A percentile compares a stretch with the other conserved stretches of the same genome.
Evolutionary conservation across 37 sponge, comb jelly and placozoan genomes (phyloP).

Genomic region (Agelas oroides): DNA sequence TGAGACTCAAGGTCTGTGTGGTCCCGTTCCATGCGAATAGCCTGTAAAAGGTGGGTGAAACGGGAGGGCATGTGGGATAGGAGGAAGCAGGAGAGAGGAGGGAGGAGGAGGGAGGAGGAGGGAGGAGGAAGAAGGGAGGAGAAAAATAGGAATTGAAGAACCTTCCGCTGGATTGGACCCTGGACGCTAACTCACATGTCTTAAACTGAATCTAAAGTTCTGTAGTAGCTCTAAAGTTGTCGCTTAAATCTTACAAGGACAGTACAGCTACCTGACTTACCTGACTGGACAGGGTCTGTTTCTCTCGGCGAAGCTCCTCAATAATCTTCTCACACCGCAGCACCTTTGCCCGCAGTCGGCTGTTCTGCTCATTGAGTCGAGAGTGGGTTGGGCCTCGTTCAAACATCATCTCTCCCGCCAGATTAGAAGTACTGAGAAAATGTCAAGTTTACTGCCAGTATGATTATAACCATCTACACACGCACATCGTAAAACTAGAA

Average conservation of each 20-base stretch:
- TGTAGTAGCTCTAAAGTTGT: background rate
- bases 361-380: background rate
- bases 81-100: background rate
- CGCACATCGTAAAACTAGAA: no score
- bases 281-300: background rate
- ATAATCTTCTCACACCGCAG: background rate
- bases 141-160: no score
- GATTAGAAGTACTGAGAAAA: constrained; percentile 8
- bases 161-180: no score
- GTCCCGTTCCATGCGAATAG: constrained; percentile 2
- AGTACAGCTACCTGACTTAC: no score
- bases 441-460: no score
- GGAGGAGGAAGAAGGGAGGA: no score
- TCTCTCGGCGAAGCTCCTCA: constrained; percentile 5
- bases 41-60: constrained; percentile 1
- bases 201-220: background rate
- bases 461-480: no score
- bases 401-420: background rate
- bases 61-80: no score
- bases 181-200: no score
- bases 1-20: background rate
- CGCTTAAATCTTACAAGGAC: background rate
- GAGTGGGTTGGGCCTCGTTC: background rate
- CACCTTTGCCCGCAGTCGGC: background rate
- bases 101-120: no score